Base-by-base conservation (phyloP, 2,797 vertebrate genomes). In the Microctenopoma lineatum region DNA sequence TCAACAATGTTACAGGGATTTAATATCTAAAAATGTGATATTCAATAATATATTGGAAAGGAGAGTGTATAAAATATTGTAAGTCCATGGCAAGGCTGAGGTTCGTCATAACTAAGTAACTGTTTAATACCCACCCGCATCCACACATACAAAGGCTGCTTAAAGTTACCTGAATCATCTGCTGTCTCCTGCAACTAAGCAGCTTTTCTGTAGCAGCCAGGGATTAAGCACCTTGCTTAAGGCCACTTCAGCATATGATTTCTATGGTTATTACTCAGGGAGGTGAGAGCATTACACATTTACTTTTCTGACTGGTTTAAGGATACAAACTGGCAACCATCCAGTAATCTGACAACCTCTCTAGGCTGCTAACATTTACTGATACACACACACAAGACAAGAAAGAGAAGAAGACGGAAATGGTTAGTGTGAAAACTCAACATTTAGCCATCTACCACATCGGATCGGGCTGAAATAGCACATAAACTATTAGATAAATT, bases 131-230 rank as follows among this genome's bases (percentile, higher is more conserved):
- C 59, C 73, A 75, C 81, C 11, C 3, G 11, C 11, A 38, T 11
- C 11, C 10, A 39, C 75, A 38, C 62, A 73, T 60, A 66, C 18
- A 50, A 55, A 79, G 75, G 77, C 74, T 58, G 69, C 75, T 69
- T 27, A 15, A 68, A 86, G 68, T 73, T 77, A 75, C 72, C 53
- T 55, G 59, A 80, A 80, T 84, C 81, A 68, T 82, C 73, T 84
- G 80, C 77, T 65, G 80, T 87, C 75, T 91, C 69, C 80, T 80
- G 77, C 79, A 79, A 85, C 80, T 86, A 89, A 90, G 84, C 89
- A 77, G 87, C 87, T 90, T 89, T 85, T 76, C 85, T 75, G 74
- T 66, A 60, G 67, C 79, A 82, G 80, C 69, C 66, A 55, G 50
- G 59, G 81, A 87, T 89, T 87, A 80, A 74, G 67, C 64, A 64